Percentiles rank a stretch among this genome's conserved stretches.
These are phyloP conservation scores for Atrichornis clamosus DNA, from an alignment of 2,113 vertebrate genomes.

Conservation along the genomic window DNA sequence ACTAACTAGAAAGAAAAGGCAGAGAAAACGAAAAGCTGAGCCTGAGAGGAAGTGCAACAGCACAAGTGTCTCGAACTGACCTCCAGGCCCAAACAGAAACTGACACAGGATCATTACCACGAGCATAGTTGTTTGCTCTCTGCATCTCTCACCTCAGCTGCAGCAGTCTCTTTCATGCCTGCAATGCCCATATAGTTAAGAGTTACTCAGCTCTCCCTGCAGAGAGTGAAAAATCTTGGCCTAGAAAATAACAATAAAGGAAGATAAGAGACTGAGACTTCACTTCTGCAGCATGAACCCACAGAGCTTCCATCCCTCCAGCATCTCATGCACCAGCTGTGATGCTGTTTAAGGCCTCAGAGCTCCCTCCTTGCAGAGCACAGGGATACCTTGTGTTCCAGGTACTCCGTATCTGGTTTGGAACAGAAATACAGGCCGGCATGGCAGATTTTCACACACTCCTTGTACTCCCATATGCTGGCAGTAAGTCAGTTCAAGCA, in stretches of 20 bases:
- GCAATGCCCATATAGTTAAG: constrained; percentile 44
- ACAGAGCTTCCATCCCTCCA: not conserved
- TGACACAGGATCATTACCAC: not conserved
- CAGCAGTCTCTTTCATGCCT: constrained; percentile 54
- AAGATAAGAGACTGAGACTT: not conserved
- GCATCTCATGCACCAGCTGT: not conserved
- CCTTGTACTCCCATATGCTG: not conserved
- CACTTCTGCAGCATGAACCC: not conserved
- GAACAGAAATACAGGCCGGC: not conserved
- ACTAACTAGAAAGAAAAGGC: not conserved
- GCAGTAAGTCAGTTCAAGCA: not conserved
- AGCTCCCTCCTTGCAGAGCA: not conserved
- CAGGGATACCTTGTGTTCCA: not conserved
- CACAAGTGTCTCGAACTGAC: not conserved
- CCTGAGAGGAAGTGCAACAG: not conserved
- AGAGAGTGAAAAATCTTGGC: constrained; percentile 58
- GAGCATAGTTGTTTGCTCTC: constrained; percentile 52
- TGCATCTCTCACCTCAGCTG: constrained; percentile 53
- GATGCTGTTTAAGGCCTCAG: not conserved
- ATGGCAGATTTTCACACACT: not conserved
- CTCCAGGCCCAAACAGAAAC: not conserved
- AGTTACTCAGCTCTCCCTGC: constrained; percentile 65
- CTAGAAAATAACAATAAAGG: not conserved
- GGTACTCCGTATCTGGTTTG: not conserved
- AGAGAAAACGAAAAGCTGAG: not conserved